Conservation (phyloP, 2,113 vertebrate genomes). For the Xiphias gladius region DNA sequence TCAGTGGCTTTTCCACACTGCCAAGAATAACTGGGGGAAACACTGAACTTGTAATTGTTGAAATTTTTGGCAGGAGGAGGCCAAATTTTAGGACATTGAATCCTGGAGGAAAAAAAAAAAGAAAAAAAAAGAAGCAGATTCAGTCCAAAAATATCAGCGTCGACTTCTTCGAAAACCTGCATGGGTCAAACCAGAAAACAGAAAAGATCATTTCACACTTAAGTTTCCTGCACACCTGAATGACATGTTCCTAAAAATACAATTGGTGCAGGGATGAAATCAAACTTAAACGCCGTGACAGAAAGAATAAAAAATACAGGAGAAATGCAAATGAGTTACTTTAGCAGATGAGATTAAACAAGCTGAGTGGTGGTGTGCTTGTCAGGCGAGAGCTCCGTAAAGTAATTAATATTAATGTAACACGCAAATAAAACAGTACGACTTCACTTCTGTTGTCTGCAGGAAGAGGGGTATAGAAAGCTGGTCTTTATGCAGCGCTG, state of each 20-base stretch:
- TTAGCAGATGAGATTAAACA: slow-evolving; percentile 37
- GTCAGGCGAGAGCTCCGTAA: slow-evolving; percentile 49
- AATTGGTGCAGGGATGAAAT: slow-evolving; percentile 10
- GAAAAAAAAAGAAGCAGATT: too few relatives aligned
- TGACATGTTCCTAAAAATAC: slow-evolving; percentile 2
- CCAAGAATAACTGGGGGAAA: slow-evolving; percentile 49
- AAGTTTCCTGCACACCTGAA: slow-evolving; percentile 5
- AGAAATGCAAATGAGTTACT: slow-evolving; percentile 49
- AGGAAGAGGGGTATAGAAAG: slow-evolving; percentile 13
- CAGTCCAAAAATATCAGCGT: slow-evolving; percentile 23
- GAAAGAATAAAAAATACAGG: slow-evolving; percentile 11
- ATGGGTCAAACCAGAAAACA: slow-evolving; percentile 8
- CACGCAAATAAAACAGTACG: slow-evolving; percentile 45
- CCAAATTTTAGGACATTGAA: slow-evolving; percentile 30
- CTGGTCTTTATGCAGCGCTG: slow-evolving; percentile 17
- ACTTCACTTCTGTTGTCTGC: slow-evolving; percentile 25
- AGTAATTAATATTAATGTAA: slow-evolving; percentile 69
- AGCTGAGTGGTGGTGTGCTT: slow-evolving; percentile 28
- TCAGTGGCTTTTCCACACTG: slow-evolving; percentile 24
- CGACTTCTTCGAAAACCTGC: not conserved
- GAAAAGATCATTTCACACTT: not conserved
- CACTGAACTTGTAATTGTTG: slow-evolving; percentile 52
- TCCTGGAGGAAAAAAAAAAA: slow-evolving; percentile 24
- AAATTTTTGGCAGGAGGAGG: slow-evolving; percentile 31
- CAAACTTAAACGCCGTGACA: slow-evolving; percentile 12